A percentile compares a stretch with the other conserved stretches of the same genome.
Conservation (phyloP, 2,888 invertebrate genomes). For the Pelosia muscerda region DNA sequence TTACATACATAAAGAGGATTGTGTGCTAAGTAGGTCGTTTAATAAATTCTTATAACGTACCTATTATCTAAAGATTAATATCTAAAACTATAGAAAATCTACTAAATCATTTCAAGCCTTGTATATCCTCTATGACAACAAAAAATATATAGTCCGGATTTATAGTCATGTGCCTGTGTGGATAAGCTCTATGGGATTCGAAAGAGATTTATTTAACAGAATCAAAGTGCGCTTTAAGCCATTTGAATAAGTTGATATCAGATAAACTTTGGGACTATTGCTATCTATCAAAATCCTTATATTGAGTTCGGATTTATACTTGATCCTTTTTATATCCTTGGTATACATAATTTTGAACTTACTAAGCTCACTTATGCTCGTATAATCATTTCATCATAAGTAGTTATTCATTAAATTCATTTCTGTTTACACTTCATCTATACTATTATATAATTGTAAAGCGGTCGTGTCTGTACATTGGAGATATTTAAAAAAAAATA, state of each 20-base stretch:
- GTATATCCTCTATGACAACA: neutral
- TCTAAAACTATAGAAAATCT: neutral
- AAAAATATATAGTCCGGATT: neutral
- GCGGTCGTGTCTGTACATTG: too few species aligned
- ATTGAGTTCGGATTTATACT: conserved; percentile 3
- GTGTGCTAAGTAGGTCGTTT: neutral
- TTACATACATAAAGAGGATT: too few species aligned
- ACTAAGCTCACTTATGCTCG: too few species aligned
- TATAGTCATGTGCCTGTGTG: neutral
- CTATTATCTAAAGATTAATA: neutral
- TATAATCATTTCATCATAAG: neutral
- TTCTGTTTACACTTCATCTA: too few species aligned
- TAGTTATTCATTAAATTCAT: neutral
- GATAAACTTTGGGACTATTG: conserved; percentile 7
- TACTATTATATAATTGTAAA: too few species aligned
- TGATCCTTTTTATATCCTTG: conserved; percentile 4
- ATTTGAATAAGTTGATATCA: conserved; percentile 15
- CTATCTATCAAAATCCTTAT: conserved; percentile 6
- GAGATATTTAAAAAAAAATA: too few species aligned
- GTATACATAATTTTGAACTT: neutral
- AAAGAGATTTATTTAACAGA: conserved; percentile 1
- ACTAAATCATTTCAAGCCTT: conserved; percentile 2
- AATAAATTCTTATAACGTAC: neutral
- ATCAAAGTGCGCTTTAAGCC: neutral
- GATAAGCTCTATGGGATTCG: neutral